Evolutionary conservation across 2,888 invertebrate species (phyloP), one percentile per base, ranked within the genome.

Genomic region (Drosophila maculinotata): DNA sequence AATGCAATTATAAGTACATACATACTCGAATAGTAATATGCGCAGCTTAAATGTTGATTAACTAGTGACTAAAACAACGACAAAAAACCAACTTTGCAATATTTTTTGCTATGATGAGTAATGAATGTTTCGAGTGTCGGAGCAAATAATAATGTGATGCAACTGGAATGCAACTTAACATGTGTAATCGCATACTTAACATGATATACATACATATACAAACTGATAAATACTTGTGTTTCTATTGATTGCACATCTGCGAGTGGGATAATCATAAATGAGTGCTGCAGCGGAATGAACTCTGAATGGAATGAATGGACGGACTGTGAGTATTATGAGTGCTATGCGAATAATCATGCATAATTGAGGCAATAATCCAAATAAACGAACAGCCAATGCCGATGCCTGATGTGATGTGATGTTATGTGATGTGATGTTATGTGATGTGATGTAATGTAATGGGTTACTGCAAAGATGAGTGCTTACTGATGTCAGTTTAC

Each of bases 41-140:
- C 26, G 9, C 44, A 26, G 57, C 49, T 47, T 2, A 41, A 35
- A 51, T 45, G 31, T 35, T 31, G 30, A 60, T 26, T 33, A 57
- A 25, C 39, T 35, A 3, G 47, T 47, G 65, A 64, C 35, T 54
- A 20, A 58, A 17, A 10, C n/a, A 28, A 4, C 12, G 17, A 5
- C 3, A 42, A 23, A 23, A 30, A 25, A 14, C 7, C 25, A 3
- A 7, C 8, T 20, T 10, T 9, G 23, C 28, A 14, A 35, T 9
- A 28, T 30, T 42, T 30, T 42, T 28, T 3, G 12, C 12, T 3
- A 15, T 6, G n/a, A 7, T 39, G 20, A 28, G 1, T n/a, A 3
- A 5, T 39, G 39, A 56, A 26, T 31, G 10, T 9, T 20, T 2
- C 9, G 5, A 26, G 26, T 15, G 7, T 9, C 12, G 12, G 0